phyloP scores from a whole-genome alignment of 2,797 vertebrate genomes.

The Cuniculus paca region DNA sequence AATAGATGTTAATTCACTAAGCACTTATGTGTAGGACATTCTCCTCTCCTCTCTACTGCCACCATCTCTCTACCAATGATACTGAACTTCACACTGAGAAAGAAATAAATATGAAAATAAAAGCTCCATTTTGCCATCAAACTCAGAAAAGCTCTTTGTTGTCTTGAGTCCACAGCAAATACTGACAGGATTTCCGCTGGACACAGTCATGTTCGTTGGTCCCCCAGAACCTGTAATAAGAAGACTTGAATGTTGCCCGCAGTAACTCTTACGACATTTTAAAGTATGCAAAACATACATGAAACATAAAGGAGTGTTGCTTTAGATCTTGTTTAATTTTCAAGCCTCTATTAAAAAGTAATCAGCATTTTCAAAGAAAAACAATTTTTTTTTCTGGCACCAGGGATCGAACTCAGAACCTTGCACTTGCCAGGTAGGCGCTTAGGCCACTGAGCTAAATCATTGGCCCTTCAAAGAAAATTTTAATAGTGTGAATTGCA shows the following conservation, averaged over 20 bases:
- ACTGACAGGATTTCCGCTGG: background rate
- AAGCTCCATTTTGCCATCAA: background rate
- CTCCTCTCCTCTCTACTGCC: background rate
- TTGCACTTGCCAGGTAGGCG: no score
- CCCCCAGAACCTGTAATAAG: background rate
- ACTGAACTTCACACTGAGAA: slow-evolving; percentile 7
- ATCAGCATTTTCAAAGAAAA: slow-evolving; percentile 23
- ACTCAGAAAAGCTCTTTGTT: slow-evolving; percentile 32
- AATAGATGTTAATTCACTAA: background rate
- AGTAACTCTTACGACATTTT: background rate
- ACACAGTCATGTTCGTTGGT: background rate
- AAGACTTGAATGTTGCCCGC: background rate
- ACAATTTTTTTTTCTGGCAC: no score
- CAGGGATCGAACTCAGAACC: no score
- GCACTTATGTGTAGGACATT: background rate
- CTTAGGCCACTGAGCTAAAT: no score
- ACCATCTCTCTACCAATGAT: background rate
- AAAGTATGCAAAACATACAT: background rate
- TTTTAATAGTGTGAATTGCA: background rate
- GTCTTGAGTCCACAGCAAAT: background rate
- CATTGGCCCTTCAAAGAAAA: slow-evolving; percentile 59
- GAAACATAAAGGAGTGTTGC: background rate
- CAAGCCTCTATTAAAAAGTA: background rate
- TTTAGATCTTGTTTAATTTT: background rate
- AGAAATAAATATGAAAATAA: background rate